Percentiles rank a stretch among this genome's conserved stretches.
phyloP scores from a whole-genome alignment of 2,797 vertebrate genomes.

The Malurus leucopterus region DNA sequence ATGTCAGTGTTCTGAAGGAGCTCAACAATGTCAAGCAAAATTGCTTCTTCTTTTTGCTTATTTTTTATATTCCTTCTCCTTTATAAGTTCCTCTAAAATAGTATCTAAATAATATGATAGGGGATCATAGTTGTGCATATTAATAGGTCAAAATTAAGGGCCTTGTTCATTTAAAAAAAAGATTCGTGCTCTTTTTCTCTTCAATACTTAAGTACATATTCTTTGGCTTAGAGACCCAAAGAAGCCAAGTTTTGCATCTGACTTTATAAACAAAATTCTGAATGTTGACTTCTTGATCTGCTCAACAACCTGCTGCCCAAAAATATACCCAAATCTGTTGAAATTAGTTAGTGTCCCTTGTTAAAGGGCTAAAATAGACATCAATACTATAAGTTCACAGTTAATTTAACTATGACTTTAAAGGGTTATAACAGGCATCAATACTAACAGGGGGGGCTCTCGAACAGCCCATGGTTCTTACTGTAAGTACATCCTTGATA shows the following conservation, averaged over 20 bases:
- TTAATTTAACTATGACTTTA: not conserved
- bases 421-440: not conserved
- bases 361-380: too few species aligned
- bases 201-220: not conserved
- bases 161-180: slow-evolving; percentile 50
- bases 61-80: not conserved
- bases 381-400: not conserved
- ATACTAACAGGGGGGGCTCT: not conserved
- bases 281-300: not conserved
- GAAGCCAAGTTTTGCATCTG: not conserved
- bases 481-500: not conserved
- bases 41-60: not conserved
- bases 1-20: not conserved
- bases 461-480: not conserved
- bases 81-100: slow-evolving; percentile 58
- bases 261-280: not conserved
- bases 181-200: not conserved
- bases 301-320: not conserved
- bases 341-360: not conserved
- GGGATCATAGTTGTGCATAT: slow-evolving; percentile 32
- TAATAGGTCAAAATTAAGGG: slow-evolving; percentile 60
- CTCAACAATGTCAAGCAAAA: slow-evolving; percentile 7
- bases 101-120: not conserved
- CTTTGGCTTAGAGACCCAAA: not conserved
- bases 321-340: not conserved